phyloP scores from a whole-genome alignment of 2,113 vertebrate genomes.

The Diglossa brunneiventris region DNA sequence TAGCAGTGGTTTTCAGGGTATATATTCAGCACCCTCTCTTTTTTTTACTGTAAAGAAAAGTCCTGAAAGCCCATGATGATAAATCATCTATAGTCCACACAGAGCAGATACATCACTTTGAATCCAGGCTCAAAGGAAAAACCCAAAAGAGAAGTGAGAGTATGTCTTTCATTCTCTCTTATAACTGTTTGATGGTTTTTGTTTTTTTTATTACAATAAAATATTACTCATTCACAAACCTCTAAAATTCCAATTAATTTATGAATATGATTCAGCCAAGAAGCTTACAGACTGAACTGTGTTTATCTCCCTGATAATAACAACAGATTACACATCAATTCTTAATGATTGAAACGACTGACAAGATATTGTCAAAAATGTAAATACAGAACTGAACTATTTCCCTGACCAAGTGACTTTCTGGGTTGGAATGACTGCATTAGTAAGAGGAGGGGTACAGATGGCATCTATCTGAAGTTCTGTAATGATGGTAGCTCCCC shows the following conservation, averaged over 20 bases:
- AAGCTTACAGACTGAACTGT: background rate
- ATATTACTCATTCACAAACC: background rate
- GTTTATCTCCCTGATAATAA: background rate
- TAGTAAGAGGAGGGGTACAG: background rate
- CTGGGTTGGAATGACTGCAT: background rate
- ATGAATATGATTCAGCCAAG: background rate
- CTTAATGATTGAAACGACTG: background rate
- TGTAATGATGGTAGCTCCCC: background rate
- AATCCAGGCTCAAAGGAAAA: background rate
- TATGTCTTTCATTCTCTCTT: background rate
- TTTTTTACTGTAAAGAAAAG: background rate
- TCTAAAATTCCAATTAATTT: background rate
- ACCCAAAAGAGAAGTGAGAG: background rate
- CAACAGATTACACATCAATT: background rate
- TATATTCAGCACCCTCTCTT: background rate
- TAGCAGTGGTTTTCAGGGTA: background rate
- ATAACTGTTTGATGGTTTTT: accelerated
- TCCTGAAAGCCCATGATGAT: background rate
- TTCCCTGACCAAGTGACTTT: background rate
- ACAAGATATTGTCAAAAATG: background rate
- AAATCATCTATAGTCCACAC: background rate
- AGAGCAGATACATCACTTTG: background rate
- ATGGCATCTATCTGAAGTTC: background rate
- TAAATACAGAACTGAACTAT: background rate
- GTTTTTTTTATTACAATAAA: background rate